Evolutionary conservation across 2,888 invertebrate genomes (phyloP), one percentile per base, ranked within the genome.

Genomic region (Pseudoips prasinana): DNA sequence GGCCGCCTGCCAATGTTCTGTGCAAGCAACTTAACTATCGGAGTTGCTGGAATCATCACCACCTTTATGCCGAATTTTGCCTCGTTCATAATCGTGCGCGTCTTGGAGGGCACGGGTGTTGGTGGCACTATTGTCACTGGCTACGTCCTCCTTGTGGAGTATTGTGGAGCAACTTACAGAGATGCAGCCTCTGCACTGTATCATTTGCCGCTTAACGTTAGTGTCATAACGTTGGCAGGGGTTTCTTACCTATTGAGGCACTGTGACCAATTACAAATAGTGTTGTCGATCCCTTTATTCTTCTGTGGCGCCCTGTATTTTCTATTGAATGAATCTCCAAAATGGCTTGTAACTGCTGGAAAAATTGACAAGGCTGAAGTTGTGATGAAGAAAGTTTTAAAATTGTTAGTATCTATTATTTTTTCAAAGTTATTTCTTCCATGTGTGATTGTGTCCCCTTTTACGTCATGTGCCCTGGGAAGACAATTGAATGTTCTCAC

Each of bases 261-360:
- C 28, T 75, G 71, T 25, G 73, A 80, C 19, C 34, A 65, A 0
- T 73, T 81, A 3, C 81, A 82, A 41, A 20, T 81, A 3, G 73
- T 70, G 0, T 9, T 83, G 1, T 81, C 84, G 0, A 20, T 83
- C 8, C 84, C 82, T 1, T 39, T 75, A n/a, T 66, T 80, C 5
- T 18, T 77, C 0, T 68, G 68, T 22, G 63, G 66, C 1, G 10
- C 36, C 0, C 10, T 64, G 4, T 55, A 62, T 32, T 81, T 64
- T 50, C 8, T 78, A 9, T 5, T 68, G 1, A 51, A 68, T 39
- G 85, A 84, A 34, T 84, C 84, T 0, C 85, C 83, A 0, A 84
- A 81, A 39, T 85, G 85, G 85, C 48, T 84, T 39, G 48, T 84
- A 63, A 78, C 80, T 41, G 72, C 48, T n/a, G 65, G 60, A 10